Evolutionary conservation across 2,888 invertebrate species (phyloP).

Genomic region (Ophonus ardosiacus): DNA sequence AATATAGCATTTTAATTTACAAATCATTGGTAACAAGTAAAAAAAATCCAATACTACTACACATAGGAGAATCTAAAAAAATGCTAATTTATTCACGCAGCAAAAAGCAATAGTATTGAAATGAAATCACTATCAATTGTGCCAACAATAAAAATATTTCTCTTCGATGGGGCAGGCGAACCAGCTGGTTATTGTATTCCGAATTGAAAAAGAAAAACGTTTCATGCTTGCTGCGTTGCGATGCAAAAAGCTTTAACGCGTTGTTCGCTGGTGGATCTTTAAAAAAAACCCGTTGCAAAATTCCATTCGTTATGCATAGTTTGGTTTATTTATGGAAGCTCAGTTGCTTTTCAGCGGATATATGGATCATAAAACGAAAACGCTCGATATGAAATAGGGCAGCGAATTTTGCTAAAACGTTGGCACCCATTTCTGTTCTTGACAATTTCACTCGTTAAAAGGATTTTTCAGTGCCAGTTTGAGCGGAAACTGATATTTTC

Average conservation of each 20-base stretch:
- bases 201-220: slow-evolving; percentile 41
- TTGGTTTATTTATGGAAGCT: slow-evolving; percentile 59
- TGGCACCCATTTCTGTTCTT: slow-evolving; percentile 28
- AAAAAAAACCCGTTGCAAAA: slow-evolving; percentile 50
- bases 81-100: slow-evolving; percentile 23
- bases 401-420: slow-evolving; percentile 45
- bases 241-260: slow-evolving; percentile 24
- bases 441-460: slow-evolving; percentile 44
- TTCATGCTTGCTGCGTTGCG: slow-evolving; percentile 27
- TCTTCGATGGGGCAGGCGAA: background rate
- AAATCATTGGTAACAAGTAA: background rate
- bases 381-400: slow-evolving; percentile 52
- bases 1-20: slow-evolving; percentile 8
- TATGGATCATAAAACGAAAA: slow-evolving; percentile 57
- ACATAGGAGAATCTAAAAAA: background rate
- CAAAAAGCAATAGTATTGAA: background rate
- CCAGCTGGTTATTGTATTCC: slow-evolving; percentile 40
- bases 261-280: slow-evolving; percentile 35
- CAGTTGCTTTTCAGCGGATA: slow-evolving; percentile 56
- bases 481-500: slow-evolving; percentile 12
- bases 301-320: slow-evolving; percentile 60
- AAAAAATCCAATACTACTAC: background rate
- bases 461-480: slow-evolving; percentile 14
- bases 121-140: slow-evolving; percentile 43
- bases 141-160: slow-evolving; percentile 37